Conservation (phyloP, 2,888 invertebrate genomes). For the Leptothorax acervorum region DNA sequence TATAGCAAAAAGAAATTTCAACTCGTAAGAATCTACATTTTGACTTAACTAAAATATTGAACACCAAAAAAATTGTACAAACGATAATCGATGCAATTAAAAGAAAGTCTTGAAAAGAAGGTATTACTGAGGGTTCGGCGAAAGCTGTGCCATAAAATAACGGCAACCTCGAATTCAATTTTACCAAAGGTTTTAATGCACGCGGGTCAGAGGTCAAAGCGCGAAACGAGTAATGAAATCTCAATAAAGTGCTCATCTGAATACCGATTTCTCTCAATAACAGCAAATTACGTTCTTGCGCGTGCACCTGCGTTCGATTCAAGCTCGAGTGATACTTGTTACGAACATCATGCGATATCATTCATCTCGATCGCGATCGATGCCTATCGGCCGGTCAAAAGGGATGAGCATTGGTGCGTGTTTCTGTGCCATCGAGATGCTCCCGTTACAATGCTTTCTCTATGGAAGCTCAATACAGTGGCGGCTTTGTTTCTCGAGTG, state of each 20-base stretch:
- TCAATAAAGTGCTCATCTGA: background rate
- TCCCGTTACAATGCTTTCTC: conserved; percentile 65
- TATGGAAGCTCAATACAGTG: conserved; percentile 61
- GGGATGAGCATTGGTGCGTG: conserved; percentile 47
- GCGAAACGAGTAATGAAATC: background rate
- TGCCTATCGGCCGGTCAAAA: conserved; percentile 41
- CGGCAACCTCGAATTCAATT: background rate
- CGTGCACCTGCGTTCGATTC: conserved; percentile 5
- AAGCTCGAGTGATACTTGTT: background rate
- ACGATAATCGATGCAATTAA: background rate
- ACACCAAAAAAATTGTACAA: background rate
- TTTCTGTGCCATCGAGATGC: conserved; percentile 58
- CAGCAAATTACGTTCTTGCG: background rate
- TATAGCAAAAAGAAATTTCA: background rate
- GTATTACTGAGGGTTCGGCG: background rate
- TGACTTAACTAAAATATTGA: background rate
- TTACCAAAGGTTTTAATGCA: background rate
- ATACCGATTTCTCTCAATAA: conserved; percentile 21
- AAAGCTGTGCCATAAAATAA: background rate
- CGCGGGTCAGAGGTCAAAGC: background rate
- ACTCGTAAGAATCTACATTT: background rate
- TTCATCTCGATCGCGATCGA: conserved; percentile 52
- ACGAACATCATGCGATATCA: background rate
- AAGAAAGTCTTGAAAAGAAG: background rate
- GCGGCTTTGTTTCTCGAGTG: conserved; percentile 62